These are phyloP conservation scores for Gopherus evgoodei DNA, from an alignment of 2,113 vertebrate species.

Conservation along the genomic window DNA sequence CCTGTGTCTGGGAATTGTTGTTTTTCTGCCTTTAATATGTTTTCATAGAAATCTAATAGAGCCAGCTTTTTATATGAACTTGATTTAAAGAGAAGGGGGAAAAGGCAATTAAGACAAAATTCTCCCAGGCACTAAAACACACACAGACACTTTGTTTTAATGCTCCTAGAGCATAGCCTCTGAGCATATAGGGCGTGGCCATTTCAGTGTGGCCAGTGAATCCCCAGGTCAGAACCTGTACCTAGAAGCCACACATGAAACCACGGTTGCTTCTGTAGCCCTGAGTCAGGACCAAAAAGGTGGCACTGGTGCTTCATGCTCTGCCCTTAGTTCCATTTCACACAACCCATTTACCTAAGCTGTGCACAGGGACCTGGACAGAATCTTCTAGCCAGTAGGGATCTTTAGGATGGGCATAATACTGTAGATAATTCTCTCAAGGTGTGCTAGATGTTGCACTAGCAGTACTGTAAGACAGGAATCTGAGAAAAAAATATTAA, in stretches of 20 bases:
- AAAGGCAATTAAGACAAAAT: neutral
- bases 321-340: neutral
- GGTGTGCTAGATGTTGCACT: neutral
- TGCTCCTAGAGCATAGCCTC: neutral
- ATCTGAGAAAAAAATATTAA: neutral
- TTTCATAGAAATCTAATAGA: neutral
- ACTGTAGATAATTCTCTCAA: neutral
- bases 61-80: neutral
- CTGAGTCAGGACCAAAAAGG: neutral
- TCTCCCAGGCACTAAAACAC: neutral
- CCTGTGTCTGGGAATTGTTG: neutral
- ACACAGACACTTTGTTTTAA: neutral
- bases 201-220: accelerated
- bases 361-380: neutral
- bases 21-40: neutral
- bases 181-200: neutral
- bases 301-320: neutral
- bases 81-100: neutral
- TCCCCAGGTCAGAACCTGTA: neutral
- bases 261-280: neutral
- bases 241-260: neutral
- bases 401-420: neutral
- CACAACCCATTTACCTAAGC: neutral
- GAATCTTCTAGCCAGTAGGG: neutral
- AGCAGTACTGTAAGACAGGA: neutral